Base-by-base conservation (phyloP, 2,888 invertebrate species). In the Nowickia ferox region DNA sequence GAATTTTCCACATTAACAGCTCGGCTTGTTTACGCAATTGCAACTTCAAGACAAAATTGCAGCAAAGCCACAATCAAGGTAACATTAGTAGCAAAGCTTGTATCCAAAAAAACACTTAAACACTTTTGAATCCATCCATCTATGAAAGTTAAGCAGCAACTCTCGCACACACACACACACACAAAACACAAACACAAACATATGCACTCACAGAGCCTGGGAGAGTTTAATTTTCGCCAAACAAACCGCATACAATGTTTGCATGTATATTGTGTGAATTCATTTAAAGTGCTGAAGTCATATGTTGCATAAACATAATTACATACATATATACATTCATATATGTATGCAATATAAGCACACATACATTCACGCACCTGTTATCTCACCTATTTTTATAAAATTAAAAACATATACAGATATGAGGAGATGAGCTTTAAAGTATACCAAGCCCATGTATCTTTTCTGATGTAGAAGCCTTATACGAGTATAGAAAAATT, bases 191-290 rank as follows among this genome's bases (percentile, higher is more conserved):
- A 19, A 53, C 17, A 53, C 5, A 6, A 9, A 15, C 8, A 59
- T 38, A 15, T 1, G 5, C 4, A 11, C 1, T 6, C 57, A 15
- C 30, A 30, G 13, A 15, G 6, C 5, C 19, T 22, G 53, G 15
- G 13, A 65, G 30, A n/a, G 8, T 46, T 66, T 30, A 3, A 66
- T 66, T 48, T 66, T 30, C 65, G 65, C 9, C 65, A 46, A 65
- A 44, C 9, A 17, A n/a, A n/a, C 65, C 22, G 17, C 38, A 51
- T 3, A 17, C 11, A 5, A 22, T 30, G 38, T 13, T n/a, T 46
- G 30, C 9, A 15, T 65, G 3, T 30, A 38, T 0, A 40, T 17
- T 42, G 65, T 15, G 1, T 30, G 30, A 48, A n/a, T 10, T 48
- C 44, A 22, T 46, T 66, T 46, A 2, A 46, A 65, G 44, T 46